Percentiles rank a stretch among this genome's conserved stretches.
These are phyloP conservation scores for Pterophyllum scalare DNA, from an alignment of 2,113 vertebrate species.

Conservation along the genomic window DNA sequence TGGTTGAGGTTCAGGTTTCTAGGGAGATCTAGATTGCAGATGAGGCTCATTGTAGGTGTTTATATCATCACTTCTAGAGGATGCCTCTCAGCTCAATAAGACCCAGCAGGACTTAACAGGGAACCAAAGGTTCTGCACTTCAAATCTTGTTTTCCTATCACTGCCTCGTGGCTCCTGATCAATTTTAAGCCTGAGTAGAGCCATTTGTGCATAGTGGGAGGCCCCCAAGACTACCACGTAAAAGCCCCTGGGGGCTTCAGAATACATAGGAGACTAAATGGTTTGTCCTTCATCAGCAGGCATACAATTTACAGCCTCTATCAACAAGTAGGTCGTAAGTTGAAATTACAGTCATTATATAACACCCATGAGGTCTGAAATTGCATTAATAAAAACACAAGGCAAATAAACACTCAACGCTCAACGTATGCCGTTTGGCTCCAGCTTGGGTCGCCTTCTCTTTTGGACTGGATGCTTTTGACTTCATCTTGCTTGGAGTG, in stretches of 20 bases:
- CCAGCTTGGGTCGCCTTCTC: conserved; percentile 59
- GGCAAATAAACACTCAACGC: not conserved
- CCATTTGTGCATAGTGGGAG: conserved; percentile 54
- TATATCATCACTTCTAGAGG: conserved; percentile 30
- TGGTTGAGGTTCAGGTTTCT: conserved; percentile 31
- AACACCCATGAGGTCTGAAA: not conserved
- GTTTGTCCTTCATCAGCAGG: not conserved
- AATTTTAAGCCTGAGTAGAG: conserved; percentile 30
- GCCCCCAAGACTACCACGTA: conserved; percentile 18
- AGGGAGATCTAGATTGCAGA: conserved; percentile 27
- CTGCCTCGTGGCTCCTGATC: conserved; percentile 37
- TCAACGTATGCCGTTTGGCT: conserved; percentile 69
- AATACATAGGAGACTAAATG: conserved; percentile 14
- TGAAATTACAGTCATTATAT: conserved; percentile 1
- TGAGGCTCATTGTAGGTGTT: conserved; percentile 29
- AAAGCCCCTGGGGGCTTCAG: conserved; percentile 17
- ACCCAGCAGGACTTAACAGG: conserved; percentile 58
- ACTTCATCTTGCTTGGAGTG: conserved; percentile 19
- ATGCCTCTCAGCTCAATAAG: conserved; percentile 31
- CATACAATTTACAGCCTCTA: not conserved
- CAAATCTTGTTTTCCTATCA: conserved; percentile 40
- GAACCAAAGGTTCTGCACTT: conserved; percentile 11
- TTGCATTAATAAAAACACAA: not conserved
- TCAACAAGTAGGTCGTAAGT: not conserved
- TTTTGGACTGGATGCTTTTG: conserved; percentile 59